Conservation (phyloP, 1,140 invertebrate genomes). For the Aphaenogaster floridana region DNA sequence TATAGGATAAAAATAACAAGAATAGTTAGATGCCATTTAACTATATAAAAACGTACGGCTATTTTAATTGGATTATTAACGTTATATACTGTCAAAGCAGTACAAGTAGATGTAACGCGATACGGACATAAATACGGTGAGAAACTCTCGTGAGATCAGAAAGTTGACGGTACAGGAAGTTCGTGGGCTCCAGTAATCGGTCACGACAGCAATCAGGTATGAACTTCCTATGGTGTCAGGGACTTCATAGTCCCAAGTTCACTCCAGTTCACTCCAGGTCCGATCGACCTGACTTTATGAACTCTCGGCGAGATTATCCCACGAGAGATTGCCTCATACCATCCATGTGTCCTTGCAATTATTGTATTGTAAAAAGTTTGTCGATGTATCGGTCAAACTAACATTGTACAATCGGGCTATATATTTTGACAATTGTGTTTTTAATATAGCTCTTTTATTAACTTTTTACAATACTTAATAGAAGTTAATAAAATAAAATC, state of each 20-base stretch:
- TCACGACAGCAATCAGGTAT: slow-evolving; percentile 76
- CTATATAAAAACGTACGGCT: not conserved
- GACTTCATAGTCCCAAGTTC: slow-evolving; percentile 69
- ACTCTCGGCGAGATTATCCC: slow-evolving; percentile 71
- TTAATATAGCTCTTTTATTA: not conserved
- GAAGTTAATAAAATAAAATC: no score
- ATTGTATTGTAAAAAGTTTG: slow-evolving; percentile 14
- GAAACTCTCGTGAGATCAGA: slow-evolving; percentile 49
- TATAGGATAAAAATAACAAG: not conserved
- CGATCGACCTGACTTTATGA: slow-evolving; percentile 64
- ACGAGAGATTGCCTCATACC: slow-evolving; percentile 71
- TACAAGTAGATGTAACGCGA: slow-evolving; percentile 9
- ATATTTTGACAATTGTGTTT: slow-evolving; percentile 14
- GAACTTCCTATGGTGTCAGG: slow-evolving; percentile 73
- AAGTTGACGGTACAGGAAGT: slow-evolving; percentile 69
- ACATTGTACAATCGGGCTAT: not conserved
- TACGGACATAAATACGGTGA: slow-evolving; percentile 6
- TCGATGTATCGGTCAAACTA: not conserved
- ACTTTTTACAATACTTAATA: no score
- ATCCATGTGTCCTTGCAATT: slow-evolving; percentile 55
- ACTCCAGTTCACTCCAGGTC: slow-evolving; percentile 45
- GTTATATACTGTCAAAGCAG: not conserved
- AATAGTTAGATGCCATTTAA: not conserved
- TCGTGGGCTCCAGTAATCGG: slow-evolving; percentile 63
- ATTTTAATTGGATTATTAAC: slow-evolving; percentile 38